These are phyloP conservation scores for Synergus itoensis DNA, from an alignment of 2,888 invertebrate genomes.

Conservation along the genomic window DNA sequence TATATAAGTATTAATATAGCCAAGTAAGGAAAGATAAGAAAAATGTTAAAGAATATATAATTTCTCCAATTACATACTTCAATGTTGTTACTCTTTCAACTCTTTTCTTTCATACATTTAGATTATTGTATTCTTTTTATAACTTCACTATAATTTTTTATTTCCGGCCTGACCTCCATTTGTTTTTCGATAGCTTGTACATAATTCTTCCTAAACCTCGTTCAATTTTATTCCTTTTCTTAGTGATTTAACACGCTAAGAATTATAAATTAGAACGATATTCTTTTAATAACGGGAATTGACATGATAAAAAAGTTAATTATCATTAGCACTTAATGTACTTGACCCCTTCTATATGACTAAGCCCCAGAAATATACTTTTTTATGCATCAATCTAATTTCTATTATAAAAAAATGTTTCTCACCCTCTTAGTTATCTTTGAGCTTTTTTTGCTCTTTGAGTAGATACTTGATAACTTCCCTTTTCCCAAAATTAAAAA, in stretches of 20 bases:
- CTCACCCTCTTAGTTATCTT: neutral
- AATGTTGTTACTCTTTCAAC: neutral
- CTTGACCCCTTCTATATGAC: too few species aligned
- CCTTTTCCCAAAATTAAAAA: too few species aligned
- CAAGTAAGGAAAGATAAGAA: neutral
- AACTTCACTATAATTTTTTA: neutral
- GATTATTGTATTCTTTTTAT: neutral
- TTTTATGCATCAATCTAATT: too few species aligned
- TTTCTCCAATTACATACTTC: neutral
- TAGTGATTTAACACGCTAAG: neutral
- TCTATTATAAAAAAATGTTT: neutral
- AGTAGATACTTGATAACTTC: too few species aligned
- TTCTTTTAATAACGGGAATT: too few species aligned
- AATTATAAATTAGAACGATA: too few species aligned
- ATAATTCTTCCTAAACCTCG: neutral
- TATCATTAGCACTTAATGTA: too few species aligned
- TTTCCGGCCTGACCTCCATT: conserved; percentile 12
- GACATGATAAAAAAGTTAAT: too few species aligned
- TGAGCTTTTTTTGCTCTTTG: neutral
- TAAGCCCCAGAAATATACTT: too few species aligned
- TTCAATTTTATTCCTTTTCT: neutral
- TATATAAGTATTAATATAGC: neutral
- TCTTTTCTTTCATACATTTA: neutral
- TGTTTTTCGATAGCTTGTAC: neutral
- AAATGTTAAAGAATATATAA: neutral